A percentile compares a stretch with the other conserved stretches of the same genome.
These are phyloP conservation scores for Propithecus deckenii DNA, from an alignment of 2,797 vertebrate species.

Conservation along the genomic window DNA sequence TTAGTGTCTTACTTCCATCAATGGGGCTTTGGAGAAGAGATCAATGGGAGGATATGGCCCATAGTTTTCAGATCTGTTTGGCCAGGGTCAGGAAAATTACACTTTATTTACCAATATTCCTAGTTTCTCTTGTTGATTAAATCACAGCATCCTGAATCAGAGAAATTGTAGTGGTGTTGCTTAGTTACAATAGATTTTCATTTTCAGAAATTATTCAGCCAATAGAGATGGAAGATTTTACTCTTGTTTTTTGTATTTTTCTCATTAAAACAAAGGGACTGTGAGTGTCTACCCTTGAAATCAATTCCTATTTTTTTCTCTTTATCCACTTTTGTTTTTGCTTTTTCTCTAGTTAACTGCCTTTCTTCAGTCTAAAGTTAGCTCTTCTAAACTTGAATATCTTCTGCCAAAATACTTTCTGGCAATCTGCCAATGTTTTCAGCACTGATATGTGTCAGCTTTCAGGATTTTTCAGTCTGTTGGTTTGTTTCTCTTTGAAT, in stretches of 20 bases:
- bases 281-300: conserved; percentile 73
- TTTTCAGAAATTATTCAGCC: conserved; percentile 50
- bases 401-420: conserved; percentile 79
- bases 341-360: conserved; percentile 79
- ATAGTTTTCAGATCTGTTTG: conserved; percentile 3
- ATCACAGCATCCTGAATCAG: background rate
- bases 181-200: conserved; percentile 48
- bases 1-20: background rate
- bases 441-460: conserved; percentile 78
- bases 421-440: conserved; percentile 78
- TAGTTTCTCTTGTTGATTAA: conserved; percentile 52
- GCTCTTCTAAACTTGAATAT: conserved; percentile 83
- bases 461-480: conserved; percentile 77
- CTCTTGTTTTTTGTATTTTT: conserved; percentile 65
- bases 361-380: conserved; percentile 82
- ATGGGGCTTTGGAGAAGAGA: background rate
- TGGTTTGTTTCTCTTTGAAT: conserved; percentile 69
- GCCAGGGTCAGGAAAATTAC: background rate
- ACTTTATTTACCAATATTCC: conserved; percentile 44
- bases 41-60: background rate
- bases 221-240: conserved; percentile 63
- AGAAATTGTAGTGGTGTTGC: background rate
- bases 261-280: conserved; percentile 77
- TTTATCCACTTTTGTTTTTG: conserved; percentile 73
- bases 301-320: conserved; percentile 70